Evolutionary conservation across 1,140 invertebrate genomes (phyloP).

Genomic region (Ptiloglossa arizonensis): DNA sequence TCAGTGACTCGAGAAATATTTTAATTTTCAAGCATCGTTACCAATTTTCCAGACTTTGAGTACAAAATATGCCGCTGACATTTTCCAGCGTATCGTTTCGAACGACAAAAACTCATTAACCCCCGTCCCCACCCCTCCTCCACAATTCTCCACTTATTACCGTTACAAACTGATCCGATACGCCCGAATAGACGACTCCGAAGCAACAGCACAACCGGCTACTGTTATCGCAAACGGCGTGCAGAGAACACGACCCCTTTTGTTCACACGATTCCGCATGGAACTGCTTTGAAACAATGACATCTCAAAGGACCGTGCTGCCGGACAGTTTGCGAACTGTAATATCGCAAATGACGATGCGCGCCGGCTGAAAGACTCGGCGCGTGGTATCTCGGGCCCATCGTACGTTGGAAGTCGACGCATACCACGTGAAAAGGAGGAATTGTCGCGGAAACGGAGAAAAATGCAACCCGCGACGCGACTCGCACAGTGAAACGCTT

Average conservation of each 20-base stretch:
- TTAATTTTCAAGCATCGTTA: too few relatives aligned
- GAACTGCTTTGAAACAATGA: conserved; percentile 49
- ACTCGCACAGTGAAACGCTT: not conserved
- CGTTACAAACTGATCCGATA: conserved; percentile 28
- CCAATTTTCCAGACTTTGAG: too few relatives aligned
- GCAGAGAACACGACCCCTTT: conserved; percentile 44
- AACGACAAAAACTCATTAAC: too few relatives aligned
- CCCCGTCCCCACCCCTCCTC: too few relatives aligned
- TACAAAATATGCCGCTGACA: too few relatives aligned
- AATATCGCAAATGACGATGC: conserved; percentile 52
- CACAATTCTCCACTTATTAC: not conserved
- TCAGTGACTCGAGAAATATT: too few relatives aligned
- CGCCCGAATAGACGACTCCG: conserved; percentile 4
- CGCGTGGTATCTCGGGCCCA: not conserved
- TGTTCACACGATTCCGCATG: conserved; percentile 42
- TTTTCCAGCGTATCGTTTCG: too few relatives aligned
- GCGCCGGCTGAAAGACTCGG: conserved; percentile 17
- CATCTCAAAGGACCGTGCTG: conserved; percentile 45
- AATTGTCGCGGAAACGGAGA: not conserved
- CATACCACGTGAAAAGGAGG: not conserved
- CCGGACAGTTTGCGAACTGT: conserved; percentile 50
- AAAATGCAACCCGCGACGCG: not conserved
- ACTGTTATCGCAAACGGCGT: conserved; percentile 42
- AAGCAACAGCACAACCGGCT: conserved; percentile 4
- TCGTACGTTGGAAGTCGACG: not conserved